These are phyloP conservation scores for Nemurella pictetii DNA, from an alignment of 2,888 invertebrate genomes.

Conservation along the genomic window DNA sequence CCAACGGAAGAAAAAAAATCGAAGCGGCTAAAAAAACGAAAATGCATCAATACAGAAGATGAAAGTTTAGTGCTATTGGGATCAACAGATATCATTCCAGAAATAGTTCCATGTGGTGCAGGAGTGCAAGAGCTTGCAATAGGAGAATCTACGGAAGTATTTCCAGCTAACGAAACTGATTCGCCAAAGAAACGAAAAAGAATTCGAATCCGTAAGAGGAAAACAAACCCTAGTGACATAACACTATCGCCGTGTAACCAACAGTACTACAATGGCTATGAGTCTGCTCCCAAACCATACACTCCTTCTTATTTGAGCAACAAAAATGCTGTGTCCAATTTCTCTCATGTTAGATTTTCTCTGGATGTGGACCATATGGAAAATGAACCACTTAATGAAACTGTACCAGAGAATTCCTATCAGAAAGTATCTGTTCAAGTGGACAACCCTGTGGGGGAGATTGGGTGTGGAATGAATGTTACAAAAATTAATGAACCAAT, in stretches of 20 bases:
- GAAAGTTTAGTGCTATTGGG: not conserved
- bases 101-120: not conserved
- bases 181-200: not conserved
- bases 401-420: too few relatives aligned
- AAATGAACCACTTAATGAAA: too few relatives aligned
- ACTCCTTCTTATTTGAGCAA: not conserved
- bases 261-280: not conserved
- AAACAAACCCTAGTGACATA: not conserved
- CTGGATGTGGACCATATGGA: not conserved
- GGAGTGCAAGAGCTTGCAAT: not conserved
- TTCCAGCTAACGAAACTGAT: not conserved
- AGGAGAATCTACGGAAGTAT: not conserved
- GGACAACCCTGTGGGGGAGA: not conserved
- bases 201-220: not conserved
- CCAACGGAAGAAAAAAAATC: not conserved
- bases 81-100: not conserved
- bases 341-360: not conserved
- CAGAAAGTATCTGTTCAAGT: not conserved
- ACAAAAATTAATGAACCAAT: not conserved
- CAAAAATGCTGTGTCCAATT: constrained; percentile 2
- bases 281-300: not conserved
- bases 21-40: not conserved
- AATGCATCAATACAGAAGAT: not conserved
- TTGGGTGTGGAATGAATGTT: not conserved
- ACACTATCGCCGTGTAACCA: not conserved